Percentiles rank a stretch among this genome's conserved stretches.
Evolutionary conservation across 1,140 invertebrate species (phyloP).

Genomic region (Odontomachus brunneus): DNA sequence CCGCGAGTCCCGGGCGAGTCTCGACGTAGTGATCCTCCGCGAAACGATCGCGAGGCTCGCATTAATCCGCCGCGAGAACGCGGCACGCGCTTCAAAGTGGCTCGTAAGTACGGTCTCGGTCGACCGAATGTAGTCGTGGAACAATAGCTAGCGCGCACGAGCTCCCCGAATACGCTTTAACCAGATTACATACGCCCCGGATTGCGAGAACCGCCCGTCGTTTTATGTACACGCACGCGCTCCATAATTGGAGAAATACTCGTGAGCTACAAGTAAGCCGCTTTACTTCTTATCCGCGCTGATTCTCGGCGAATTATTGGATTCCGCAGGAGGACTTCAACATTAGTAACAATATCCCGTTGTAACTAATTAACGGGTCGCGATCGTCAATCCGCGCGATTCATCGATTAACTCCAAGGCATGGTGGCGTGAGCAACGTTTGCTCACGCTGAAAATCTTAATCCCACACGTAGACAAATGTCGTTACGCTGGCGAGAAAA

Average conservation of each 20-base stretch:
- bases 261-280: conserved; percentile 51
- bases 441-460: too few species aligned
- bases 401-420: too few species aligned
- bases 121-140: conserved; percentile 39
- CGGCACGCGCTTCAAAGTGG: conserved; percentile 37
- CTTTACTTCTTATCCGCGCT: conserved; percentile 59
- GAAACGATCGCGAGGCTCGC: conserved; percentile 15
- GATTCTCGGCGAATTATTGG: conserved; percentile 57
- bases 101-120: conserved; percentile 44
- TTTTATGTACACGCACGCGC: conserved; percentile 53
- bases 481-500: too few species aligned
- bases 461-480: too few species aligned
- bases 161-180: conserved; percentile 46
- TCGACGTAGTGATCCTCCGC: background rate
- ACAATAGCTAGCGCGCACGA: conserved; percentile 36
- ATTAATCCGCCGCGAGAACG: conserved; percentile 36
- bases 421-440: too few species aligned
- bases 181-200: conserved; percentile 57
- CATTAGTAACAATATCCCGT: conserved; percentile 33
- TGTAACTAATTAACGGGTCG: conserved; percentile 30
- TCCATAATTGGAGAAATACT: conserved; percentile 56
- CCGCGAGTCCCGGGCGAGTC: background rate
- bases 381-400: too few species aligned
- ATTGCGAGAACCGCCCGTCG: conserved; percentile 47
- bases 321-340: conserved; percentile 33